Conservation (phyloP, 2,113 vertebrate genomes). For the Turdus rufiventris region DNA sequence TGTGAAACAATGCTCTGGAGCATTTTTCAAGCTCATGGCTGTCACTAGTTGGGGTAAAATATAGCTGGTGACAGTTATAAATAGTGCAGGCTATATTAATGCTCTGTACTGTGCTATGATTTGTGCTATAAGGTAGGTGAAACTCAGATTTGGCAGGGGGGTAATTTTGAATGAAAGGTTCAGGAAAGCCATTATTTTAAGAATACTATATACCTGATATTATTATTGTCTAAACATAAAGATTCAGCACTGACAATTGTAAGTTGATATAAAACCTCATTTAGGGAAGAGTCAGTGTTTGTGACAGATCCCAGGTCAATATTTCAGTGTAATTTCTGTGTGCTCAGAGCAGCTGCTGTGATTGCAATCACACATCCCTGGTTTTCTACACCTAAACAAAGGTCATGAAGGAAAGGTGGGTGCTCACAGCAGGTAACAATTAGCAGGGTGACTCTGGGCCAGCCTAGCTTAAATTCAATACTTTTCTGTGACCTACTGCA, state of each 20-base stretch:
- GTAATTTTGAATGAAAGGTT: neutral
- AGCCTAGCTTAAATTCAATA: neutral
- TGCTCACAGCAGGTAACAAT: neutral
- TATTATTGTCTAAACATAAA: conserved; percentile 1
- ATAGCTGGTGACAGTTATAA: neutral
- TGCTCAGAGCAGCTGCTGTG: neutral
- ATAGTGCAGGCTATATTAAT: neutral
- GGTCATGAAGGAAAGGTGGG: neutral
- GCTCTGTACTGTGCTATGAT: neutral
- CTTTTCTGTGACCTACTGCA: neutral
- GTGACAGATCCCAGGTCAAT: neutral
- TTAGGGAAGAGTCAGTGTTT: neutral
- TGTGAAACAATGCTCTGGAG: neutral
- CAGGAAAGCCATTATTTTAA: neutral
- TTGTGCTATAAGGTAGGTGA: neutral
- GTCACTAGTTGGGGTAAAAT: neutral
- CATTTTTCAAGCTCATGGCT: neutral
- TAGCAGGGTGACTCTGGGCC: neutral
- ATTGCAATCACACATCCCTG: neutral
- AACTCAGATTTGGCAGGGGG: neutral
- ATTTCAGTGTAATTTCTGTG: neutral
- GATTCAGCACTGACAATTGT: neutral
- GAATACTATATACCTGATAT: neutral
- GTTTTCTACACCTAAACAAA: neutral
- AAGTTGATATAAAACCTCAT: neutral